phyloP scores from a whole-genome alignment of 2,888 invertebrate species.

The Cosmia trapezina region DNA sequence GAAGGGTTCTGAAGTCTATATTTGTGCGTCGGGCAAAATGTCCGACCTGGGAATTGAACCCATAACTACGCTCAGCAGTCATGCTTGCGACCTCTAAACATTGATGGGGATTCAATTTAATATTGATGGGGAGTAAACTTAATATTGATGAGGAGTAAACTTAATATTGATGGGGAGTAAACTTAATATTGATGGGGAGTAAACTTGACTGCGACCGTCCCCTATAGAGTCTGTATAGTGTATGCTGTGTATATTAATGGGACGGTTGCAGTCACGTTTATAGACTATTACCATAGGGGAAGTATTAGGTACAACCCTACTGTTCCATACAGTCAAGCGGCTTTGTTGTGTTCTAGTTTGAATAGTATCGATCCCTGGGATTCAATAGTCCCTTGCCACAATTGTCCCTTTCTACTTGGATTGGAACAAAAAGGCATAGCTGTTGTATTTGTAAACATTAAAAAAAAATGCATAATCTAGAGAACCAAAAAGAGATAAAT shows the following conservation, averaged over 20 bases:
- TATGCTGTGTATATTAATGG: too few species aligned
- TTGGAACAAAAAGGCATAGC: too few species aligned
- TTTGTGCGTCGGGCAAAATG: too few species aligned
- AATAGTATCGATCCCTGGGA: too few species aligned
- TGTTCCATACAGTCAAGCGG: neutral
- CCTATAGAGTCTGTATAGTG: neutral
- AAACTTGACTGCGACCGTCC: constrained; percentile 1
- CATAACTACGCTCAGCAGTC: neutral
- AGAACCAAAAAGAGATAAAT: neutral
- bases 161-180: constrained; percentile 3
- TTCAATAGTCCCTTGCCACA: neutral
- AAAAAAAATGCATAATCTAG: neutral
- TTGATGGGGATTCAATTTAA: too few species aligned
- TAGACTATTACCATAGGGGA: constrained; percentile 3
- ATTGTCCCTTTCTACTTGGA: too few species aligned
- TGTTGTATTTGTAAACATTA: neutral
- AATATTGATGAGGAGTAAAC: too few species aligned
- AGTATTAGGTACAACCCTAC: neutral
- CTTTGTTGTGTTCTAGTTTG: neutral
- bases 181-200: constrained; percentile 7
- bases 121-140: constrained; percentile 7
- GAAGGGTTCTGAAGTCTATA: neutral
- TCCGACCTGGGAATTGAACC: neutral
- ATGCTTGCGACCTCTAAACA: neutral
- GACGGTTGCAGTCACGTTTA: neutral